Conservation (phyloP, 2,797 vertebrate species). For the Urophycis tenuis region DNA sequence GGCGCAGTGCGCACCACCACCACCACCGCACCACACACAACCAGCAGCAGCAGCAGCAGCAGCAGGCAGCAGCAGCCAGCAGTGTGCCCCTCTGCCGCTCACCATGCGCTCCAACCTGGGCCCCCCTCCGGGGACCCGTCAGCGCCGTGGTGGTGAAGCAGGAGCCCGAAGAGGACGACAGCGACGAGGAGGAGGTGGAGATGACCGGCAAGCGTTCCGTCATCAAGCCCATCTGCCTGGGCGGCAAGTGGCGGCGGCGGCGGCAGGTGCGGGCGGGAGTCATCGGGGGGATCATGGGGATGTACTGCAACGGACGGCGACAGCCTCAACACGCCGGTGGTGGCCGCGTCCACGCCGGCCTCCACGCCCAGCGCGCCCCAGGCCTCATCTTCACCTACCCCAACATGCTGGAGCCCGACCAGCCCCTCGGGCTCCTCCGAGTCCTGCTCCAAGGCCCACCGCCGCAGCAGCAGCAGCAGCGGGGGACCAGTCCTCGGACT, state of each 20-base stretch:
- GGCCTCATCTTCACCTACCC: conserved; percentile 98
- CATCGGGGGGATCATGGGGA: conserved; percentile 28
- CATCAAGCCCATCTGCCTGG: conserved; percentile 97
- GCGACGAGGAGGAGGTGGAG: conserved; percentile 31
- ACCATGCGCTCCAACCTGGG: conserved; percentile 73
- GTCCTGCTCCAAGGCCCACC: conserved; percentile 98
- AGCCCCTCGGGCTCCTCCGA: conserved; percentile 93
- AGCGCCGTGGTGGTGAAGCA: conserved; percentile 91
- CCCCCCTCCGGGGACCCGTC: conserved; percentile 46
- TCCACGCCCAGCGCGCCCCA: conserved; percentile 86
- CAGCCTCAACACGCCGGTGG: conserved; percentile 95
- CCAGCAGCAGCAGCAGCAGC: conserved; percentile 60
- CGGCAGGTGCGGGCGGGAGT: too few relatives aligned
- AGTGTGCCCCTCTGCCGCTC: conserved; percentile 72
- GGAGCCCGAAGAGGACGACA: conserved; percentile 80
- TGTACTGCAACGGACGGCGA: conserved; percentile 90
- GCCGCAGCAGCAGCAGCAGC: conserved; percentile 97
- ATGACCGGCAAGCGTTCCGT: conserved; percentile 80
- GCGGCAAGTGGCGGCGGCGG: conserved; percentile 58
- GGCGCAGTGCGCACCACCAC: not conserved
- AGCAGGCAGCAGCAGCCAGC: conserved; percentile 65
- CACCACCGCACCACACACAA: conserved; percentile 40
- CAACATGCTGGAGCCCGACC: conserved; percentile 91
- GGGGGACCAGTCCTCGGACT: conserved; percentile 98
- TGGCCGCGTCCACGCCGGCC: conserved; percentile 91